These are phyloP conservation scores for Pristionchus fissidentatus DNA, from an alignment of 2,888 invertebrate species.

Conservation along the genomic window DNA sequence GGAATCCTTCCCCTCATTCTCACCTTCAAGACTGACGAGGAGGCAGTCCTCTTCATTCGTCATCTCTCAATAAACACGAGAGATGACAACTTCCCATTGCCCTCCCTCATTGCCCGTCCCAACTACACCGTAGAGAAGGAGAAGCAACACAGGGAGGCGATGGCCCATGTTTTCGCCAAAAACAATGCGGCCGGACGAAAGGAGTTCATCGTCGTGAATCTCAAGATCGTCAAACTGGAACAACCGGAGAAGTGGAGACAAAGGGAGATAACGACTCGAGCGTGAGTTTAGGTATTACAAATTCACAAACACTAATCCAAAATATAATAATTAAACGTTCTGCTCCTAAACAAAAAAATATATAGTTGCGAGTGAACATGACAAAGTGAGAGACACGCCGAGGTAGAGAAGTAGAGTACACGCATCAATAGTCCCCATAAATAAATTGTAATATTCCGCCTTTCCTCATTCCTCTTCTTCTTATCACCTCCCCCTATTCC, in stretches of 20 bases:
- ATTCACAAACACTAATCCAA: too few species aligned
- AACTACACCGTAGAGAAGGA: background rate
- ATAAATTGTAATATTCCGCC: background rate
- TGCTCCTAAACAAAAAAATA: background rate
- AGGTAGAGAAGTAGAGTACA: too few species aligned
- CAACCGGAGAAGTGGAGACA: background rate
- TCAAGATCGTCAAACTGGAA: background rate
- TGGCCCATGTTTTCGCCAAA: background rate
- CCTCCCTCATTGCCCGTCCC: background rate
- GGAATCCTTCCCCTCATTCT: background rate
- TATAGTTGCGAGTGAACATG: too few species aligned
- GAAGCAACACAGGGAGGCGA: background rate
- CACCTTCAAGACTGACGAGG: background rate
- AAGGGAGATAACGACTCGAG: background rate
- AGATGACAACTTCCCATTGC: background rate
- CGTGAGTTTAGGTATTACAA: background rate
- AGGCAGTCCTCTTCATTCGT: background rate
- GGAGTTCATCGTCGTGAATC: background rate
- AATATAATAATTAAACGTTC: background rate
- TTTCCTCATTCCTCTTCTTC: background rate
- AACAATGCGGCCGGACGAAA: background rate
- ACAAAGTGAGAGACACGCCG: too few species aligned
- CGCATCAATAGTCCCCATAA: background rate
- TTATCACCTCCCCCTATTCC: background rate
- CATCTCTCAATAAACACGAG: background rate